A percentile compares a stretch with the other conserved stretches of the same genome.
These are phyloP conservation scores for Malurus elegans DNA, from an alignment of 2,113 vertebrate genomes.

Conservation along the genomic window DNA sequence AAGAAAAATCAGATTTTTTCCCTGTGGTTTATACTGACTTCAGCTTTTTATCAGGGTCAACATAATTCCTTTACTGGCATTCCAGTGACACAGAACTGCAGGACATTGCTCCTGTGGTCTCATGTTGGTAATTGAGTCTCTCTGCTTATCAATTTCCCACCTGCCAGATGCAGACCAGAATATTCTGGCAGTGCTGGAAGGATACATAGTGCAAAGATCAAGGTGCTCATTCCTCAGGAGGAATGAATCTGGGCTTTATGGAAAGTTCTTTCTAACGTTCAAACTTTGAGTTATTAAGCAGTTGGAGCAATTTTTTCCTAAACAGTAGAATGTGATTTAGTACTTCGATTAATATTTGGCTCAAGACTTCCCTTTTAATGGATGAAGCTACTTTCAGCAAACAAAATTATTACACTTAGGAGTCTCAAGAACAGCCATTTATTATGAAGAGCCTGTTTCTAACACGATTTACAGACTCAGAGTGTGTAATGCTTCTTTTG, in stretches of 20 bases:
- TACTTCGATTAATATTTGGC: not conserved
- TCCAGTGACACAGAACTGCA: not conserved
- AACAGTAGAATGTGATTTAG: not conserved
- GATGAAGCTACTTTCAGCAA: not conserved
- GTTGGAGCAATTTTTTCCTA: not conserved
- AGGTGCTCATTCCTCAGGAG: not conserved
- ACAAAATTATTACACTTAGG: not conserved
- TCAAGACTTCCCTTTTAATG: not conserved
- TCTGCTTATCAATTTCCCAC: not conserved
- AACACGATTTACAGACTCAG: not conserved
- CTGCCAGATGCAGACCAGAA: not conserved
- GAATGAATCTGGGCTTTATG: not conserved
- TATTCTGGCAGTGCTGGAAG: not conserved
- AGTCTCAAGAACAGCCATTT: not conserved
- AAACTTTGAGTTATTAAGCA: not conserved
- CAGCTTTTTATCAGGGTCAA: not conserved
- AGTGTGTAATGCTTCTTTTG: not conserved
- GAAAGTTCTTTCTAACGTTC: not conserved
- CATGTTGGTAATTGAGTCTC: not conserved
- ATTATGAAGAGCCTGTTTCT: not conserved
- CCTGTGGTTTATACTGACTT: not conserved
- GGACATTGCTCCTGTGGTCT: not conserved
- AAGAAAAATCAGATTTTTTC: not conserved
- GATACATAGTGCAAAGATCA: not conserved
- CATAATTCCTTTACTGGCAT: not conserved